phyloP scores from a whole-genome alignment of 2,888 invertebrate species.

The Gnatocerus cornutus region DNA sequence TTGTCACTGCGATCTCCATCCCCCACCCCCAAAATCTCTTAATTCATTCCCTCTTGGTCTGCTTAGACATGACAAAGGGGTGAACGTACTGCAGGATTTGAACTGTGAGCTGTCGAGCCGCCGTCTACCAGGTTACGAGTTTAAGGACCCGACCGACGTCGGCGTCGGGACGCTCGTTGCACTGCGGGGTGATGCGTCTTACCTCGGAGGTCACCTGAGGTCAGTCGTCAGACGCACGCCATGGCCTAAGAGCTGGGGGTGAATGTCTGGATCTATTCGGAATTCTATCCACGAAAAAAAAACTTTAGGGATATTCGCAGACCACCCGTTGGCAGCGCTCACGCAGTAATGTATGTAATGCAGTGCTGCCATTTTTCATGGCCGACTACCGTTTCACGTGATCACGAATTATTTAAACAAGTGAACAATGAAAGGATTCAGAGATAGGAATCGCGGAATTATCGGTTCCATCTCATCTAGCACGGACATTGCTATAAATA shows the following conservation, averaged over 20 bases:
- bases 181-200: conserved; percentile 47
- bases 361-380: conserved; percentile 20
- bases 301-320: conserved; percentile 6
- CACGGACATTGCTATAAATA: conserved; percentile 34
- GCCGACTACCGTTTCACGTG: conserved; percentile 45
- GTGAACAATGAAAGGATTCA: conserved; percentile 47
- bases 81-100: conserved; percentile 46
- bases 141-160: conserved; percentile 51
- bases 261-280: conserved; percentile 5
- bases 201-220: conserved; percentile 49
- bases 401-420: conserved; percentile 51
- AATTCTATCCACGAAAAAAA: neutral
- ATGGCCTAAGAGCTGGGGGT: conserved; percentile 26
- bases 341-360: conserved; percentile 17
- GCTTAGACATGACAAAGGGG: conserved; percentile 25
- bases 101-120: conserved; percentile 46
- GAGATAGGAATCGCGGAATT: conserved; percentile 45
- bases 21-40: neutral
- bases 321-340: conserved; percentile 16
- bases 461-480: conserved; percentile 42
- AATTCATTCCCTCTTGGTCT: neutral
- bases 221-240: conserved; percentile 48
- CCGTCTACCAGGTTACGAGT: conserved; percentile 55
- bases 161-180: conserved; percentile 52
- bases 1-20: neutral